Evolutionary conservation across 2,888 invertebrate species (phyloP).

Genomic region (Stenodema calcarata): DNA sequence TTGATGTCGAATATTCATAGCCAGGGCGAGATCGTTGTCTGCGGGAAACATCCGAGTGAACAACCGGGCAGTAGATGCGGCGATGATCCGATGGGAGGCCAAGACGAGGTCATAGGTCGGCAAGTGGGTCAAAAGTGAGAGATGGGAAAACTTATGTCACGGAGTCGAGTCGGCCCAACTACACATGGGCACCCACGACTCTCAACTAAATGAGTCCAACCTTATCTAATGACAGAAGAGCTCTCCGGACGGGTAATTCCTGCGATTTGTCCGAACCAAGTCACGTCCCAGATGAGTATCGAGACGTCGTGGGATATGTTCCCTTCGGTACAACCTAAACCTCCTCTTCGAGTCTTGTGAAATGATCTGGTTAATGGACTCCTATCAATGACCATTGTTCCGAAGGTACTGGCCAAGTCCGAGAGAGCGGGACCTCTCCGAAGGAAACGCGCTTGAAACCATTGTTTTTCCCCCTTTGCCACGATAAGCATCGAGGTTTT

Average conservation of each 20-base stretch:
- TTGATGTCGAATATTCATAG: too few relatives aligned
- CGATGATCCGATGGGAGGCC: not conserved
- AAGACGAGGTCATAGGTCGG: slow-evolving; percentile 14
- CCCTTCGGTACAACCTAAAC: not conserved
- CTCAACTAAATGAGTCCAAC: slow-evolving; percentile 42
- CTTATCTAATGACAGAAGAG: slow-evolving; percentile 42
- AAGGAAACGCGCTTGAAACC: not conserved
- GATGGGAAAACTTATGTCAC: slow-evolving; percentile 14
- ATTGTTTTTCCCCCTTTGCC: not conserved
- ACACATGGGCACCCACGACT: slow-evolving; percentile 40
- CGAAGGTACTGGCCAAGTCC: not conserved
- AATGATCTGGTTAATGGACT: slow-evolving; percentile 48
- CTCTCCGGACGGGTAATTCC: slow-evolving; percentile 8
- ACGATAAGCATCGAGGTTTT: slow-evolving; percentile 25
- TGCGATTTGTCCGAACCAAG: slow-evolving; percentile 45
- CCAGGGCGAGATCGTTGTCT: not conserved
- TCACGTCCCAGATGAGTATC: slow-evolving; percentile 51
- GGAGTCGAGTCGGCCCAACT: not conserved
- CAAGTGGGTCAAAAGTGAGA: slow-evolving; percentile 36
- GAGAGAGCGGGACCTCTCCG: not conserved
- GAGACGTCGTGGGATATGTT: slow-evolving; percentile 48
- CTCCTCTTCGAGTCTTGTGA: slow-evolving; percentile 20
- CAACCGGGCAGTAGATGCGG: not conserved
- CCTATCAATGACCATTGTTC: slow-evolving; percentile 50
- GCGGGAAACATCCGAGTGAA: not conserved